phyloP scores from a whole-genome alignment of 2,888 invertebrate species.

The Unio delphinus region DNA sequence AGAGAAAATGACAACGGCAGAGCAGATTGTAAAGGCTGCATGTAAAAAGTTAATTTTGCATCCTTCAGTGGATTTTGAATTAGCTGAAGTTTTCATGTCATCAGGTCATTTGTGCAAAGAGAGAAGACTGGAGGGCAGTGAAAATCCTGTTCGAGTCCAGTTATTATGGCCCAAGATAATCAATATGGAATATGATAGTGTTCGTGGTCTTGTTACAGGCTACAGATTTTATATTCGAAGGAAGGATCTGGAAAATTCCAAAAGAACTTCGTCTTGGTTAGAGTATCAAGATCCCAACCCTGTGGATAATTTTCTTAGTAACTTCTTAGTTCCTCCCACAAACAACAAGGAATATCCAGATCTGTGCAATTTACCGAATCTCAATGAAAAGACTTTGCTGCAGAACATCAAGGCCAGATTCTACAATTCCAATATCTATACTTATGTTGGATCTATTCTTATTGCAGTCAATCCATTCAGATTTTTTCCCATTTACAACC shows the following conservation, averaged over 20 bases:
- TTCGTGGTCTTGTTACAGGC: slow-evolving; percentile 49
- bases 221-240: slow-evolving; percentile 89
- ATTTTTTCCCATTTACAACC: slow-evolving; percentile 97
- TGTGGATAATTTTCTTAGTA: slow-evolving; percentile 88
- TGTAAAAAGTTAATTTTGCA: slow-evolving; percentile 52
- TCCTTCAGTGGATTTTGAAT: slow-evolving; percentile 57
- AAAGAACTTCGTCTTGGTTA: slow-evolving; percentile 76
- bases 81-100: slow-evolving; percentile 84
- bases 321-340: slow-evolving; percentile 89
- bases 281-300: slow-evolving; percentile 76
- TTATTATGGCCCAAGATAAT: slow-evolving; percentile 72
- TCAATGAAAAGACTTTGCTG: slow-evolving; percentile 92
- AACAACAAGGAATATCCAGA: slow-evolving; percentile 95
- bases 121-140: slow-evolving; percentile 83
- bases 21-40: slow-evolving; percentile 75
- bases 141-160: slow-evolving; percentile 74
- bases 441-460: slow-evolving; percentile 94
- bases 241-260: slow-evolving; percentile 77
- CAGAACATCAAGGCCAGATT: slow-evolving; percentile 90
- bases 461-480: slow-evolving; percentile 91
- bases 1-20: slow-evolving; percentile 70
- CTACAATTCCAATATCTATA: slow-evolving; percentile 93
- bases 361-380: slow-evolving; percentile 93
- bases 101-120: slow-evolving; percentile 94
- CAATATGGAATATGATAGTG: slow-evolving; percentile 40